Evolutionary conservation across 2,797 vertebrate genomes (phyloP).

Genomic region (Acanthopagrus latus): DNA sequence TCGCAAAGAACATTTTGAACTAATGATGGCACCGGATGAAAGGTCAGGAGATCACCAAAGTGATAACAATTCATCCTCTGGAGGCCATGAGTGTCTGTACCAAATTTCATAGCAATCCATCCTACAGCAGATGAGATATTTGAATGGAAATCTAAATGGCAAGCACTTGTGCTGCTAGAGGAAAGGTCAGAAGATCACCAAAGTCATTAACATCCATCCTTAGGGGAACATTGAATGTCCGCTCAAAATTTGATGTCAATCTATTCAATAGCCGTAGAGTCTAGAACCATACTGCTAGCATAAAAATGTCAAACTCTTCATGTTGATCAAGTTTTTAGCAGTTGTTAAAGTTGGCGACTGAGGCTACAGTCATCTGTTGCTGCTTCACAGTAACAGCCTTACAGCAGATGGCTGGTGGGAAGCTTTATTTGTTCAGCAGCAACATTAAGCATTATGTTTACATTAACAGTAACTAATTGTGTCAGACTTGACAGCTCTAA

Average conservation of each 20-base stretch:
- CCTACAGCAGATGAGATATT: neutral
- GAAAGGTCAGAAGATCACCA: neutral
- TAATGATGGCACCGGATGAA: neutral
- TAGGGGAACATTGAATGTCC: neutral
- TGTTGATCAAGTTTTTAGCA: neutral
- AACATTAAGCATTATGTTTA: slow-evolving; percentile 23
- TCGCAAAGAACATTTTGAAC: neutral
- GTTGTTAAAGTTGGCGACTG: neutral
- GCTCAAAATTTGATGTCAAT: neutral
- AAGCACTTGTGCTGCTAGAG: no score
- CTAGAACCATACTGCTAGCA: neutral
- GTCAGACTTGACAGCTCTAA: slow-evolving; percentile 8
- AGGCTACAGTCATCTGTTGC: slow-evolving; percentile 10
- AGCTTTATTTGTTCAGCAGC: slow-evolving; percentile 33
- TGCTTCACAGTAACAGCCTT: slow-evolving; percentile 9
- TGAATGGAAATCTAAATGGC: neutral
- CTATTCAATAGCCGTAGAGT: neutral
- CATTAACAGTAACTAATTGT: slow-evolving; percentile 23
- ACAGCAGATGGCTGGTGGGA: slow-evolving; percentile 37
- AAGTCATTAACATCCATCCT: neutral
- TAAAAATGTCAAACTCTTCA: neutral
- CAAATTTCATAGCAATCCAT: neutral
- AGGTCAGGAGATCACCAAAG: neutral
- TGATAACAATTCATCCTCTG: no score
- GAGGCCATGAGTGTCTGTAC: neutral